Conservation (phyloP, 2,888 invertebrate species). For the Dryococelus australis region DNA sequence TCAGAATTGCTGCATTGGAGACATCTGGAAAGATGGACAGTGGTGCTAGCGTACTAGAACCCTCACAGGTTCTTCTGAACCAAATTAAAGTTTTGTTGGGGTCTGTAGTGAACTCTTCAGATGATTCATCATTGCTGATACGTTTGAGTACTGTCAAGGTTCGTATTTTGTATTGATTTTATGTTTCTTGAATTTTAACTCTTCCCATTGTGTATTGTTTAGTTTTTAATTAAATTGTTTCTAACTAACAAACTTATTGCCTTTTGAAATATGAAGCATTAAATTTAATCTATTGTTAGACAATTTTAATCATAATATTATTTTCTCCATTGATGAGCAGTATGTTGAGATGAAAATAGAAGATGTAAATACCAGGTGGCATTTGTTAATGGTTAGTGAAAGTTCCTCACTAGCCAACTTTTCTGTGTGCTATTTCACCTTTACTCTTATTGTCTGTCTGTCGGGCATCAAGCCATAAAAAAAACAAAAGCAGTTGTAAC, state of each 20-base stretch:
- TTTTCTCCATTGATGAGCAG: too few species aligned
- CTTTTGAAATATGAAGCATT: too few species aligned
- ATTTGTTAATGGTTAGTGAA: neutral
- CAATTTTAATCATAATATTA: too few species aligned
- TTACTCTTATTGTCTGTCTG: neutral
- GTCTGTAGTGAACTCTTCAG: conserved; percentile 69
- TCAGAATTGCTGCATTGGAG: conserved; percentile 47
- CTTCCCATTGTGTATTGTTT: too few species aligned
- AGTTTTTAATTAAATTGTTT: too few species aligned
- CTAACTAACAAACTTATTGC: too few species aligned
- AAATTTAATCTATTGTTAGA: too few species aligned
- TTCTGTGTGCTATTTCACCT: neutral
- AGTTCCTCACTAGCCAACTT: neutral
- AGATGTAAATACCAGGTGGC: neutral
- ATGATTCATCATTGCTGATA: conserved; percentile 69
- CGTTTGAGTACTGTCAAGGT: conserved; percentile 72
- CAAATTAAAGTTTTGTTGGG: conserved; percentile 63
- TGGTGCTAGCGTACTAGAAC: conserved; percentile 33
- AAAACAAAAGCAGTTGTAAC: neutral
- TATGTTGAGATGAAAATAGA: too few species aligned
- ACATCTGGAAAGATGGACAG: conserved; percentile 34
- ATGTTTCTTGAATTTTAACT: neutral
- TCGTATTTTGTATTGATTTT: conserved; percentile 42
- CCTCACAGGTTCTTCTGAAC: conserved; percentile 54
- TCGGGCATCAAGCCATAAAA: neutral